Base-by-base conservation (phyloP, 1,140 invertebrate species). In the Apis florea region DNA sequence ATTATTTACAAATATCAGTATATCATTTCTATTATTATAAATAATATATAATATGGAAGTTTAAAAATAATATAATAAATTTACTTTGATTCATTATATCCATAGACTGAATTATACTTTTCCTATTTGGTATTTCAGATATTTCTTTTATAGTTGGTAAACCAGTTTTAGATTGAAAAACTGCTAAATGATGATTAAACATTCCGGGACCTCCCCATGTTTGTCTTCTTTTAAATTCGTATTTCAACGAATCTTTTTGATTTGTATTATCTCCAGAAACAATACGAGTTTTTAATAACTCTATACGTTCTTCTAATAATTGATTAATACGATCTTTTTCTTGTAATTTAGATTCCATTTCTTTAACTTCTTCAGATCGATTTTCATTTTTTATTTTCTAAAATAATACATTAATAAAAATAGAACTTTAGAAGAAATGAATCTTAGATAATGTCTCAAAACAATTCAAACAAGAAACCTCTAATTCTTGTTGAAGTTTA, bases 401-500 rank as follows among this genome's bases (percentile, higher is more conserved):
- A 58, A 49, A 61, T 49, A 49, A 61, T 3, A 31, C 21, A 2
- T 58, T 61, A 8, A 59, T 2, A 1, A 15, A 47, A 49, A 31
- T 40, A 8, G 10, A 49, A 47, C 13, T 73, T 13, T 24, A 8
- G 1, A 73, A 19, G 9, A 15, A 31, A 26, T 63, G 19, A 61
- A 24, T 40, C 49, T 19, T 21, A 71, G 17, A 66, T 56, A 78
- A 10, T 13, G 76, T 26, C 59, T 70, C 61, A 61, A 49, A 56
- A 78, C 13, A 78, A 31, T 56, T 74, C n/a, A 81, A 59, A 17
- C 79, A 12, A 75, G 26, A 71, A 83, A 91, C 92, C 83, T 94
- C 89, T 15, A 95, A 88, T 82, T 94, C 91, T 73, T 89, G 66
- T 68, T 93, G 90, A 1, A 95, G 90, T 80, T 92, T 92, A 15